Base-by-base conservation (phyloP, 2,888 invertebrate species). In the Eupithecia pulchellata region DNA sequence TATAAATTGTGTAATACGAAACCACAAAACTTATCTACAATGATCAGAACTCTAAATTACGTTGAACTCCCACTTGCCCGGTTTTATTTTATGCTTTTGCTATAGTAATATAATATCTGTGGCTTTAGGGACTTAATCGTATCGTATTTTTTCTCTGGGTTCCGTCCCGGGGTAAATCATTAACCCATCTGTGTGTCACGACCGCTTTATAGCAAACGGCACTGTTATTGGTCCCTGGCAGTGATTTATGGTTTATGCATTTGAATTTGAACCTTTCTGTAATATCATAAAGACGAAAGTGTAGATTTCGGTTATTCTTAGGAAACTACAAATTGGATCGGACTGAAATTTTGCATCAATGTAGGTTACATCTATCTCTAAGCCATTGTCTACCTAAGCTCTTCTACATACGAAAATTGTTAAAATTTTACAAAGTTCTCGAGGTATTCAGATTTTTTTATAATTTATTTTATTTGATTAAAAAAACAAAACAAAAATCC, bases 121-220 rank as follows among this genome's bases (percentile, higher is more conserved):
- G 52, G 52, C 52, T 52, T 60, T 60, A 32, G 58, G 58, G 58
- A 60, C 58, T 60, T 60, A 60, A 60, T 60, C 58, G 58, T 60
- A 60, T 60, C 58, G 58, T 60, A 60, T 60, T 60, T 60, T 58
- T 60, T 60, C 58, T 60, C 32, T n/a, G 58, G 30, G 58, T 30
- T 32, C 58, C 58, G 17, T 60, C 32, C 58, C 30, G 29, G 58
- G 32, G 32, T 60, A 60, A 60, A 60, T 60, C n/a, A 60, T 30
- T 30, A 30, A 30, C 30, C 58, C 58, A 30, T 60, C 58, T 30
- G 58, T 60, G 30, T 60, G 58, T 32, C 58, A 60, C 32, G 30
- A n/a, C 30, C 58, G 29, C 4, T 60, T 60, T 60, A 60, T 60
- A 60, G 27, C 52, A 25, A 52, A 52, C 29, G 58, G 58, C 58